Evolutionary conservation across 2,888 invertebrate genomes (phyloP).

Genomic region (Diplazon laetatorius): DNA sequence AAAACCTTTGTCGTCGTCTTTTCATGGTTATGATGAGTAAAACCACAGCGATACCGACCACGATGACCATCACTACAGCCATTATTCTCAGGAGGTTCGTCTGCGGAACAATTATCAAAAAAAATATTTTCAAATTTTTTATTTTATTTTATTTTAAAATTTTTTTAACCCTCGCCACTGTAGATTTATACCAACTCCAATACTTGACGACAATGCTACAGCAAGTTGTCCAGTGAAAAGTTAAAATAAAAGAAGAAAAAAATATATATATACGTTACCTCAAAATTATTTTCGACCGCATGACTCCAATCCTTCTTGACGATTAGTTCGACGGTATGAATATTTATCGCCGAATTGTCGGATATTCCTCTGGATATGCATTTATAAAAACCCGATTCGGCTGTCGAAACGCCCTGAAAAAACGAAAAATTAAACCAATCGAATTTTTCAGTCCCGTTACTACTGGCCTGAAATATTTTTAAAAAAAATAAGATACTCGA

Average conservation of each 20-base stretch:
- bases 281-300: slow-evolving; percentile 79
- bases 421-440: slow-evolving; percentile 50
- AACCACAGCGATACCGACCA: slow-evolving; percentile 75
- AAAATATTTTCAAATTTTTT: slow-evolving; percentile 10
- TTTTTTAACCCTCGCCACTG: neutral
- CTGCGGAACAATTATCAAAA: slow-evolving; percentile 69
- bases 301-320: slow-evolving; percentile 84
- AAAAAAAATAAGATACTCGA: too few relatives aligned
- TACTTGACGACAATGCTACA: too few relatives aligned
- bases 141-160: slow-evolving; percentile 14
- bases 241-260: too few relatives aligned
- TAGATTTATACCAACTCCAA: too few relatives aligned
- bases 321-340: slow-evolving; percentile 85
- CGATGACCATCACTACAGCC: slow-evolving; percentile 76
- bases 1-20: slow-evolving; percentile 73
- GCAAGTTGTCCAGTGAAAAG: too few relatives aligned
- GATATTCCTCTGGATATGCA: slow-evolving; percentile 86
- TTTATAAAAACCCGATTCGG: slow-evolving; percentile 87
- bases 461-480: too few relatives aligned
- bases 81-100: slow-evolving; percentile 77
- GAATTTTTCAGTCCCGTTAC: slow-evolving; percentile 11
- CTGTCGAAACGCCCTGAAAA: slow-evolving; percentile 85
- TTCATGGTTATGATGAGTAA: slow-evolving; percentile 75
- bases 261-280: too few relatives aligned
- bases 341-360: slow-evolving; percentile 83